phyloP scores from a whole-genome alignment of 2,113 vertebrate genomes.

The Prunella fulvescens region DNA sequence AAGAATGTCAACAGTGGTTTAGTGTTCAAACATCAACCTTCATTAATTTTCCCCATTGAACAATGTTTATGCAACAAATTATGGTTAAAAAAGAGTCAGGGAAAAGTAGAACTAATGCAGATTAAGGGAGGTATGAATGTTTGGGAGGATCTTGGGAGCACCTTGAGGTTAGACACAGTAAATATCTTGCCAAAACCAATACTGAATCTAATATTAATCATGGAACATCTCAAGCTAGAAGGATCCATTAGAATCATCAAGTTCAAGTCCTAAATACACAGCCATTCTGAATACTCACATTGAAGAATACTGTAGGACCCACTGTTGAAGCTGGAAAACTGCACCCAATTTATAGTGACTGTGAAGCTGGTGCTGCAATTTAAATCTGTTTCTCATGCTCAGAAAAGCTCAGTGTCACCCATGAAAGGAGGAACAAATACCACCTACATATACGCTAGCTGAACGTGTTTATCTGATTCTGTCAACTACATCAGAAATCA shows the following conservation, averaged over 20 bases:
- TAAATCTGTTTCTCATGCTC: background rate
- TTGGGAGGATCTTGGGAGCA: background rate
- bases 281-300: background rate
- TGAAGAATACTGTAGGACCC: background rate
- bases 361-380: background rate
- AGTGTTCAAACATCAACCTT: background rate
- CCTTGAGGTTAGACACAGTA: background rate
- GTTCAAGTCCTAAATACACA: background rate
- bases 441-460: background rate
- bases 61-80: background rate
- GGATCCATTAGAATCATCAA: background rate
- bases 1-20: background rate
- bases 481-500: conserved; percentile 65
- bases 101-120: background rate
- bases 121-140: background rate
- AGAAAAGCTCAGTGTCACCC: background rate
- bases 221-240: background rate
- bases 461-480: conserved; percentile 57
- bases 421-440: background rate
- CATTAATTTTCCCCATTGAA: background rate
- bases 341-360: background rate
- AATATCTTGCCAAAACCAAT: background rate
- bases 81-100: background rate
- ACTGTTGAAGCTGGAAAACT: background rate
- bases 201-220: background rate